Percentiles rank a stretch among this genome's conserved stretches.
Evolutionary conservation across 1,140 invertebrate genomes (phyloP).

Genomic region (Cotesia vestalis): DNA sequence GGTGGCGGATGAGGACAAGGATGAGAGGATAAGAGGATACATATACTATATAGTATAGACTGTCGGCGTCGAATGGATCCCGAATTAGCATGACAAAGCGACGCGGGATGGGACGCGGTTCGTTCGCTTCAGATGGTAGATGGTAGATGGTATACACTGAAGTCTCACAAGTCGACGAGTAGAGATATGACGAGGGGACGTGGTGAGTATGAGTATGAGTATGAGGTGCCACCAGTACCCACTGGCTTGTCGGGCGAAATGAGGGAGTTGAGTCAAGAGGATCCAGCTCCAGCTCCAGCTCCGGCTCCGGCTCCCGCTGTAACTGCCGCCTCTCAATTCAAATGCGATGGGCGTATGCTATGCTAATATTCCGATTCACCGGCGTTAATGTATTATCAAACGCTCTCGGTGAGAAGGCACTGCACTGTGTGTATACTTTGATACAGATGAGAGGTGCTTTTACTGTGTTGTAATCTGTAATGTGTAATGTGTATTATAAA

Average conservation of each 20-base stretch:
- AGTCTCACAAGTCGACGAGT: too few species aligned
- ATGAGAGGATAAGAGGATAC: too few species aligned
- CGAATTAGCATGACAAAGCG: constrained; percentile 65
- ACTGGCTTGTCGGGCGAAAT: constrained; percentile 17
- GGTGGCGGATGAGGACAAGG: constrained; percentile 24
- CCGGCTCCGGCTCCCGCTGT: too few species aligned
- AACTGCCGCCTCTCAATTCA: constrained; percentile 61
- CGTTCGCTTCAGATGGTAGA: constrained; percentile 50
- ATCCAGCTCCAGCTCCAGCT: too few species aligned
- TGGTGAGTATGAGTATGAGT: constrained; percentile 22
- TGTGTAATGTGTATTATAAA: too few species aligned
- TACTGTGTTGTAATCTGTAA: too few species aligned
- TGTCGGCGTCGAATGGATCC: constrained; percentile 55
- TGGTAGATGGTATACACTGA: constrained; percentile 45
- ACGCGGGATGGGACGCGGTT: constrained; percentile 56
- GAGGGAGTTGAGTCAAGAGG: constrained; percentile 31
- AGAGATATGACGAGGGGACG: constrained; percentile 31
- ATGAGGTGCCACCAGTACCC: not conserved
- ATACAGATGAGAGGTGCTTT: too few species aligned
- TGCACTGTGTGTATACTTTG: not conserved
- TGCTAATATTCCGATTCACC: constrained; percentile 63
- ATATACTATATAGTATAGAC: too few species aligned
- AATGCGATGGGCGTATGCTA: constrained; percentile 67
- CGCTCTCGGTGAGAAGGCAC: constrained; percentile 25
- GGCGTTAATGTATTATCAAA: constrained; percentile 61